Base-by-base conservation (phyloP, 2,888 invertebrate species). In the Coecobrya sp. region DNA sequence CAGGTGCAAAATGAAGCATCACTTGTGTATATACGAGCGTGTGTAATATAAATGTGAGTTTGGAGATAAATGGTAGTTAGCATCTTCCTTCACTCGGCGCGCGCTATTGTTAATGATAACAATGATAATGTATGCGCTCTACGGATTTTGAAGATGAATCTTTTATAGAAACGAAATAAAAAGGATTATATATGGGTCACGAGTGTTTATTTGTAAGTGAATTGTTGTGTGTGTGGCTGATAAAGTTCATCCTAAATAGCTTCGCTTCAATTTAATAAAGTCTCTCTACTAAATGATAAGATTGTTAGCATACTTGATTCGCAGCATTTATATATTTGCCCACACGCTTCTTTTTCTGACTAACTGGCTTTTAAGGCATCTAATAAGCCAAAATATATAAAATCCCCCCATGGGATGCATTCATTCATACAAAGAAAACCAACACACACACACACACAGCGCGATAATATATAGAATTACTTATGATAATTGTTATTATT, bases 91-190 rank as follows among this genome's bases (percentile, higher is more conserved):
- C 52, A 30, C 30, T 55, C n/a, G 7, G 52, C 1, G 2, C 36
- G 49, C 1, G 27, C 30, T 25, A 27, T 49, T 82, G 42, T 19
- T 65, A 22, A 30, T 65, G 5, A 16, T 82, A 13, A 52, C n/a
- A 49, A 45, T 25, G 27, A n/a, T 49, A 13, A 22, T 87, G 16
- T n/a, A n/a, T 70, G 70, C 70, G n/a, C 42, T 70, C 8, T 52
- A 82, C 87, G 81, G 81, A 82, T 62, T 86, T 85, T 59, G 82
- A 86, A 87, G 65, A 59, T 81, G 86, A 81, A 68, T 86, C 79
- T 62, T 70, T 81, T 22, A n/a, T n/a, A 86, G 27, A 86, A 89
- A 19, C 68, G 86, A 27, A 76, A 22, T 42, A 85, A 73, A 70
- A 42, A 7, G 42, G 16, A n/a, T n/a, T 22, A 13, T 13, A 89